Evolutionary conservation across 1,140 invertebrate species (phyloP).

Genomic region (Triops cancriformis): DNA sequence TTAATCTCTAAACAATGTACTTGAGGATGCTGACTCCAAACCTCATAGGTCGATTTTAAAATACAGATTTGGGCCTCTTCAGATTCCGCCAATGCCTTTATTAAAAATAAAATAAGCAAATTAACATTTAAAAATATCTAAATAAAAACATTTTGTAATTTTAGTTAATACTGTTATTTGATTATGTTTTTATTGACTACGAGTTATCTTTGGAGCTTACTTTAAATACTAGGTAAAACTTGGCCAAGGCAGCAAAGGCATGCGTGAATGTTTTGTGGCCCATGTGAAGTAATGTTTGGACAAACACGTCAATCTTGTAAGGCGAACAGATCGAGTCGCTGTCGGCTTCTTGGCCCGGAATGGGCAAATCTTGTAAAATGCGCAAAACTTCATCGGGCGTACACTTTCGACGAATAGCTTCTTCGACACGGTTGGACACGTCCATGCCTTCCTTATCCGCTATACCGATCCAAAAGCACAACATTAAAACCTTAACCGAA

Average conservation of each 20-base stretch:
- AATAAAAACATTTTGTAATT: too few relatives aligned
- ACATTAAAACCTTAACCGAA: too few relatives aligned
- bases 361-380: constrained; percentile 63
- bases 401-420: constrained; percentile 54
- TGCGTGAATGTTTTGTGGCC: constrained; percentile 97
- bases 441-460: constrained; percentile 75
- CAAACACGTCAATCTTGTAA: constrained; percentile 93
- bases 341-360: constrained; percentile 49
- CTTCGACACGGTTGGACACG: constrained; percentile 53
- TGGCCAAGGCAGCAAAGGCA: constrained; percentile 92
- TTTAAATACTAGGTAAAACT: constrained; percentile 92
- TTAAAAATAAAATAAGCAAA: constrained; percentile 30
- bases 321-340: constrained; percentile 55
- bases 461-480: constrained; percentile 34
- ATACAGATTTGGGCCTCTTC: constrained; percentile 95
- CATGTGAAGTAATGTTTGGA: constrained; percentile 83
- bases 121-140: too few relatives aligned
- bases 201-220: constrained; percentile 41
- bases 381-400: constrained; percentile 83
- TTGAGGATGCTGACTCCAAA: constrained; percentile 88
- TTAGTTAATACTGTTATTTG: not conserved
- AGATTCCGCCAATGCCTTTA: constrained; percentile 71
- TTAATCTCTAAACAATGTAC: constrained; percentile 33
- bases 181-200: not conserved
- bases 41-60: constrained; percentile 81